phyloP scores from a whole-genome alignment of 2,797 vertebrate species.

The Sebastes hubbsi region DNA sequence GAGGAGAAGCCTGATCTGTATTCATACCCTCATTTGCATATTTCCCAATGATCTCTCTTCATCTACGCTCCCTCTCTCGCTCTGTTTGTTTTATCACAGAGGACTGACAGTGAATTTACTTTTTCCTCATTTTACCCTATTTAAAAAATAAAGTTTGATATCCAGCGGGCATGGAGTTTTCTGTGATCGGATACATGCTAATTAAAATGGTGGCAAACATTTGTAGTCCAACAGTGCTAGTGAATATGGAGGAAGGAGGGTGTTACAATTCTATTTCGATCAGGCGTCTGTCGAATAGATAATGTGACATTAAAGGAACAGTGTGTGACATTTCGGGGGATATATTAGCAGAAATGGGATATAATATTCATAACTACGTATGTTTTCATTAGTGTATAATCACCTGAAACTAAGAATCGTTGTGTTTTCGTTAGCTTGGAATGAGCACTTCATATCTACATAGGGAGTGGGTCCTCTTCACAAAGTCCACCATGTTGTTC shows the following conservation, averaged over 20 bases:
- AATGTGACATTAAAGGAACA: conserved; percentile 15
- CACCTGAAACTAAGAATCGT: too few relatives aligned
- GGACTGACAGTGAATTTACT: conserved; percentile 36
- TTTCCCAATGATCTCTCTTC: conserved; percentile 72
- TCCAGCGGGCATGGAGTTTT: conserved; percentile 8
- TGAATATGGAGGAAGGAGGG: neutral
- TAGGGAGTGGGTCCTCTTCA: too few relatives aligned
- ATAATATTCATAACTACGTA: too few relatives aligned
- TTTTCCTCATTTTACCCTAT: conserved; percentile 7
- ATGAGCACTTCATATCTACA: too few relatives aligned
- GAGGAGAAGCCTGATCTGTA: conserved; percentile 68
- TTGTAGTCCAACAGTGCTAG: neutral
- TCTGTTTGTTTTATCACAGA: conserved; percentile 49
- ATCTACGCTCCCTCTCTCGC: conserved; percentile 8
- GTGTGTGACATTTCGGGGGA: too few relatives aligned
- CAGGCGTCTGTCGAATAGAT: conserved; percentile 14
- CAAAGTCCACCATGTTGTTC: too few relatives aligned
- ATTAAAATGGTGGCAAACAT: conserved; percentile 39
- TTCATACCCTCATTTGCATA: conserved; percentile 77
- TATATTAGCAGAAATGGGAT: too few relatives aligned
- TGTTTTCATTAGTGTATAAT: too few relatives aligned
- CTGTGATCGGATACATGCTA: conserved; percentile 40
- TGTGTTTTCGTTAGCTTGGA: too few relatives aligned
- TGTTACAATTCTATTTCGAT: conserved; percentile 11
- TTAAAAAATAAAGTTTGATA: conserved; percentile 50